phyloP scores from a whole-genome alignment of 2,888 invertebrate genomes.

The Ischnura elegans region DNA sequence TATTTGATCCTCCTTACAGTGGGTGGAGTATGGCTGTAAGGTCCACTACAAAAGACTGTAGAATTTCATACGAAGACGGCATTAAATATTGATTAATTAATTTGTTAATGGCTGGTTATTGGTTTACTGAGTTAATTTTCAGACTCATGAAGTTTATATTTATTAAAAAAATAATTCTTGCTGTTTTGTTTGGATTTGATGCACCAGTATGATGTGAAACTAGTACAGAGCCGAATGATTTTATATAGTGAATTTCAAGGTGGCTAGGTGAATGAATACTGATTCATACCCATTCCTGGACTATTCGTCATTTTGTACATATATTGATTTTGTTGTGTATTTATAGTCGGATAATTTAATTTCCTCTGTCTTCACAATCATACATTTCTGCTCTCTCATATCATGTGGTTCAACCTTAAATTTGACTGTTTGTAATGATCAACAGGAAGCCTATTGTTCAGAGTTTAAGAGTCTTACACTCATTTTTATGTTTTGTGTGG shows the following conservation, averaged over 20 bases:
- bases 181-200: slow-evolving; percentile 23
- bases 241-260: slow-evolving; percentile 28
- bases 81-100: slow-evolving; percentile 60
- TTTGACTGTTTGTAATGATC: neutral
- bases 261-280: neutral
- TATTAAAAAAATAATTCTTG: slow-evolving; percentile 27
- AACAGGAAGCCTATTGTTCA: neutral
- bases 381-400: neutral
- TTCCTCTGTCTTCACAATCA: neutral
- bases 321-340: slow-evolving; percentile 23
- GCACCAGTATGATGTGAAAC: slow-evolving; percentile 28
- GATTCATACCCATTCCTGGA: slow-evolving; percentile 48
- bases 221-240: slow-evolving; percentile 19
- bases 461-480: neutral
- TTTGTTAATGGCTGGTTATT: slow-evolving; percentile 20
- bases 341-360: neutral
- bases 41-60: slow-evolving; percentile 55
- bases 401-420: neutral
- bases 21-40: slow-evolving; percentile 53
- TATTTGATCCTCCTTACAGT: slow-evolving; percentile 39
- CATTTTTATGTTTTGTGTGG: neutral
- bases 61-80: slow-evolving; percentile 57
- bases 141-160: slow-evolving; percentile 1
- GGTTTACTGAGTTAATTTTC: slow-evolving; percentile 38
- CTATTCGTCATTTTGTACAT: slow-evolving; percentile 40